Evolutionary conservation across 2,888 invertebrate species (phyloP).

Genomic region (Glomeris marginata): DNA sequence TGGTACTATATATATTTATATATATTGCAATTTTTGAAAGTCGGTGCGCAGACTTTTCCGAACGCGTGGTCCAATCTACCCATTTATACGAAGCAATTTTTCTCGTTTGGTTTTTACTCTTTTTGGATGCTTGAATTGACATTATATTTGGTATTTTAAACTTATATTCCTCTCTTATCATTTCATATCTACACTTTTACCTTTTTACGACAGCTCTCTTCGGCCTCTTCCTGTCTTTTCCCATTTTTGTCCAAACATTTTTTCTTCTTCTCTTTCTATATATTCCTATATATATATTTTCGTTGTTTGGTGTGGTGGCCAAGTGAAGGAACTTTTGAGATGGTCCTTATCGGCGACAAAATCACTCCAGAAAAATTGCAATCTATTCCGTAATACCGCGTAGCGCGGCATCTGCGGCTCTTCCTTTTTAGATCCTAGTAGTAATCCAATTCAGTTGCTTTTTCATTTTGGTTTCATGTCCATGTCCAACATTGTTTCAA

Average conservation of each 20-base stretch:
- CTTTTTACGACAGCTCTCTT: background rate
- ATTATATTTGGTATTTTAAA: background rate
- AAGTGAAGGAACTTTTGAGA: slow-evolving; percentile 78
- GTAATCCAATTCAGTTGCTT: background rate
- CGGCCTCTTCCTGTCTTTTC: background rate
- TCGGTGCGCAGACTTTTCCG: too few relatives aligned
- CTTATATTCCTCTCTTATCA: slow-evolving; percentile 12
- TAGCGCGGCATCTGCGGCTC: too few relatives aligned
- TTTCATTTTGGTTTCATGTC: too few relatives aligned
- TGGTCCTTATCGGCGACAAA: slow-evolving; percentile 55
- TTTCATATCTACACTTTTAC: slow-evolving; percentile 12
- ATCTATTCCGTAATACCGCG: too few relatives aligned
- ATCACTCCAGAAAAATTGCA: too few relatives aligned
- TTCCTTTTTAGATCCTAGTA: slow-evolving; percentile 1
- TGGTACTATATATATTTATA: too few relatives aligned
- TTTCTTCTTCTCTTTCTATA: slow-evolving; percentile 14
- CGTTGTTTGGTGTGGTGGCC: slow-evolving; percentile 19
- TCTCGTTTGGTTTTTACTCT: too few relatives aligned
- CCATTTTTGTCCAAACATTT: background rate
- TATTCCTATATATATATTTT: slow-evolving; percentile 13
- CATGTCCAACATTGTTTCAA: too few relatives aligned
- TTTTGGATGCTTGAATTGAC: too few relatives aligned
- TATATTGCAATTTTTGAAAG: too few relatives aligned
- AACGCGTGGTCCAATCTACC: too few relatives aligned
- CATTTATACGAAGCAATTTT: too few relatives aligned